Evolutionary conservation across 2,797 vertebrate genomes (phyloP).

Genomic region (Epinephelus coioides): DNA sequence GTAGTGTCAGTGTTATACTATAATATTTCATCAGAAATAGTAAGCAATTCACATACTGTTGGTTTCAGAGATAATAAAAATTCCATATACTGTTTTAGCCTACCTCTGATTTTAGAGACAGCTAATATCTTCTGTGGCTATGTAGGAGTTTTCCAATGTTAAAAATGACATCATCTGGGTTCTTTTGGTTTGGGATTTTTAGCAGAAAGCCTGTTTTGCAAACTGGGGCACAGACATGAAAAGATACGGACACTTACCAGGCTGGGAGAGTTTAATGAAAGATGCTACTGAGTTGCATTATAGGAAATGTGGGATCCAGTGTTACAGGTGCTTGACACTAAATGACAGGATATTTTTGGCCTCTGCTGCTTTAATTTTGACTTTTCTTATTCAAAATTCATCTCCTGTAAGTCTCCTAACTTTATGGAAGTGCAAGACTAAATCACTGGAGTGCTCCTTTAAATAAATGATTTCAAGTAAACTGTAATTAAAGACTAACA

Average conservation of each 20-base stretch:
- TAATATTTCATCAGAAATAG: no score
- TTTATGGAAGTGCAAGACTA: neutral
- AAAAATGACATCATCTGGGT: neutral
- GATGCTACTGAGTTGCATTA: neutral
- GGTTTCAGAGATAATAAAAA: no score
- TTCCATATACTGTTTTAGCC: no score
- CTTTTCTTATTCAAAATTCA: no score
- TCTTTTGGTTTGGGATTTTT: neutral
- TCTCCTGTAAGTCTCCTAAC: neutral
- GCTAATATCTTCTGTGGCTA: neutral
- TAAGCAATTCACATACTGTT: no score
- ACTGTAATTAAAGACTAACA: neutral
- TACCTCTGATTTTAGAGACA: no score
- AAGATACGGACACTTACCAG: neutral
- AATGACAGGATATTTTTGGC: neutral
- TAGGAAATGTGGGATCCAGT: neutral
- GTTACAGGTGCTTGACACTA: neutral
- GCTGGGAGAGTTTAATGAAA: neutral
- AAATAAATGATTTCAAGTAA: neutral
- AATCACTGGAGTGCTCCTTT: neutral
- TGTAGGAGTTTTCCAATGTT: neutral
- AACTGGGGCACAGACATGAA: neutral
- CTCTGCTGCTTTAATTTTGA: no score
- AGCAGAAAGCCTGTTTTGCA: neutral
- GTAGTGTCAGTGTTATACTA: no score